Percentiles rank a stretch among this genome's conserved stretches.
These are phyloP conservation scores for Melanotaenia nigrans DNA, from an alignment of 2,797 vertebrate genomes.

Conservation along the genomic window DNA sequence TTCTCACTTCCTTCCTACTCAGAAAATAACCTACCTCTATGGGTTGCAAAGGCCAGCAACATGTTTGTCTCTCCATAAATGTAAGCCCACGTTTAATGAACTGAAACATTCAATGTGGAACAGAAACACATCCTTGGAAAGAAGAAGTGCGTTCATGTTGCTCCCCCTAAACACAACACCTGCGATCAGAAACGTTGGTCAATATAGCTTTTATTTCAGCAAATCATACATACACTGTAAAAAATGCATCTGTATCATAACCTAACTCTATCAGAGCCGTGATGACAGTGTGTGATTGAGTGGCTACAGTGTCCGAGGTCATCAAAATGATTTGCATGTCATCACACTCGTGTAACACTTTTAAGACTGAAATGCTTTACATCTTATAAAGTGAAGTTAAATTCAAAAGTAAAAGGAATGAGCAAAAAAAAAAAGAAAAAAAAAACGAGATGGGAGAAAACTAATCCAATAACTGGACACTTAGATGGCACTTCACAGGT, in stretches of 20 bases:
- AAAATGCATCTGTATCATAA: conserved; percentile 84
- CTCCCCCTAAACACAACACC: conserved; percentile 1
- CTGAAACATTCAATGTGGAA: conserved; percentile 11
- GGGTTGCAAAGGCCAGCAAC: background rate
- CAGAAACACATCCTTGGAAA: conserved; percentile 9
- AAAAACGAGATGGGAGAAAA: background rate
- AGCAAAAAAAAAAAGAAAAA: conserved; percentile 8
- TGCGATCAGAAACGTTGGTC: conserved; percentile 77
- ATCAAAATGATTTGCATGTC: conserved; percentile 69
- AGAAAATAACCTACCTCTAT: background rate
- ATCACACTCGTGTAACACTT: conserved; percentile 67
- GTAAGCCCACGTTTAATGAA: conserved; percentile 22
- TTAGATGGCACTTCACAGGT: conserved; percentile 72
- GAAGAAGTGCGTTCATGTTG: background rate
- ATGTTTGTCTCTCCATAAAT: background rate
- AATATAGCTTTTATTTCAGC: conserved; percentile 97
- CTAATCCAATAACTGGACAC: conserved; percentile 13
- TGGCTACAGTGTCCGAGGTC: conserved; percentile 78
- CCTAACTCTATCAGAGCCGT: conserved; percentile 79
- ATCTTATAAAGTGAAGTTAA: conserved; percentile 51
- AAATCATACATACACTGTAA: conserved; percentile 95
- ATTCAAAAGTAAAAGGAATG: conserved; percentile 58
- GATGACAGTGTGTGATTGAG: conserved; percentile 82
- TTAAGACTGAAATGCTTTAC: conserved; percentile 61
- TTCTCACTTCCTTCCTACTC: conserved; percentile 15